These are phyloP conservation scores for Muscicapa comitata DNA, from an alignment of 2,797 vertebrate species.

Conservation along the genomic window DNA sequence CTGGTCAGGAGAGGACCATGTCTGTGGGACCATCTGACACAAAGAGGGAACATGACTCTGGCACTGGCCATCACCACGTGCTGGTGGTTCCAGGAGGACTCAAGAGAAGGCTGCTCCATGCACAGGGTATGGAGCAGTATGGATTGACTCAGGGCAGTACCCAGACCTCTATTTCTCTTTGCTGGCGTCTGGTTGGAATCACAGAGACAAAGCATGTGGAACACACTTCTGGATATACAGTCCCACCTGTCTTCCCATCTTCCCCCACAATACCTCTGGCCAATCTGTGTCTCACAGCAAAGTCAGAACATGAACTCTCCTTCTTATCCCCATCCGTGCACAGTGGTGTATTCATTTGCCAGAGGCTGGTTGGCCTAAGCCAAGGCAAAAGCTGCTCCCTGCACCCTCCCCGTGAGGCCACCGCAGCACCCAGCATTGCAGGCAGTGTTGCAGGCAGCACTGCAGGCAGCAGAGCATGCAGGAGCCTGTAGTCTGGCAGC, in stretches of 20 bases:
- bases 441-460: neutral
- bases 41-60: neutral
- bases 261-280: neutral
- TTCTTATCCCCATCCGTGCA: neutral
- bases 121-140: accelerated
- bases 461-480: neutral
- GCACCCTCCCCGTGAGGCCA: neutral
- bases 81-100: neutral
- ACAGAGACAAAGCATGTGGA: neutral
- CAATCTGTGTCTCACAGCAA: neutral
- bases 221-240: neutral
- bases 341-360: accelerated
- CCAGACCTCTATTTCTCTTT: neutral
- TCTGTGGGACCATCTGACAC: neutral
- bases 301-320: neutral
- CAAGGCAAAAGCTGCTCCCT: neutral
- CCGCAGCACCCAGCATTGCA: neutral
- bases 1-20: neutral
- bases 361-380: neutral
- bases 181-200: neutral
- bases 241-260: neutral
- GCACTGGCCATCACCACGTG: accelerated
- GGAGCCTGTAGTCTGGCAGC: neutral
- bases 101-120: neutral
- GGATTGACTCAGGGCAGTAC: accelerated